A percentile compares a stretch with the other conserved stretches of the same genome.
phyloP scores from a whole-genome alignment of 2,113 vertebrate species.

The Nycticebus coucang region DNA sequence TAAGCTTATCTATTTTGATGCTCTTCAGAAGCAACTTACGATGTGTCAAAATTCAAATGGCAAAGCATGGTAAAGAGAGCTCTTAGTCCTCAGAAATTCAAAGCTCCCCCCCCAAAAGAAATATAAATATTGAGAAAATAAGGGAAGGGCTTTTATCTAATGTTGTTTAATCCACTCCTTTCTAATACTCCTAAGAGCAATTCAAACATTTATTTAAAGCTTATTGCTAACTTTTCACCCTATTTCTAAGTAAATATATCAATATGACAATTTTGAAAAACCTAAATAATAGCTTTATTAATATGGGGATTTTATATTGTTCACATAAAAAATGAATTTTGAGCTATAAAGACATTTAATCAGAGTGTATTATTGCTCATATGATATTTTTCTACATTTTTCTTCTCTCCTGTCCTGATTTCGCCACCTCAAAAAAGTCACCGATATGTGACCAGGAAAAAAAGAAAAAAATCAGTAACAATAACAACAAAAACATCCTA shows the following conservation, averaged over 20 bases:
- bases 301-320: background rate
- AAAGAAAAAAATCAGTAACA: background rate
- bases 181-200: background rate
- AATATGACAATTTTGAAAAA: background rate
- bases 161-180: background rate
- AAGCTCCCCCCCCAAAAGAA: background rate
- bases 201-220: background rate
- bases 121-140: background rate
- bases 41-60: constrained; percentile 21
- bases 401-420: background rate
- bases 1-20: background rate
- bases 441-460: background rate
- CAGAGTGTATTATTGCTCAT: background rate
- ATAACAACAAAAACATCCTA: background rate
- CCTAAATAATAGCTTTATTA: background rate
- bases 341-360: background rate
- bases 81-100: constrained; percentile 3
- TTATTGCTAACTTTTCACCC: background rate
- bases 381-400: background rate
- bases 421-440: background rate
- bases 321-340: constrained; percentile 4
- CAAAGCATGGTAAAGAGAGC: background rate
- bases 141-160: background rate
- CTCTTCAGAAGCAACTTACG: background rate
- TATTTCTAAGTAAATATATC: background rate